Evolutionary conservation across 1,140 invertebrate genomes (phyloP).

Genomic region (Periplaneta americana): DNA sequence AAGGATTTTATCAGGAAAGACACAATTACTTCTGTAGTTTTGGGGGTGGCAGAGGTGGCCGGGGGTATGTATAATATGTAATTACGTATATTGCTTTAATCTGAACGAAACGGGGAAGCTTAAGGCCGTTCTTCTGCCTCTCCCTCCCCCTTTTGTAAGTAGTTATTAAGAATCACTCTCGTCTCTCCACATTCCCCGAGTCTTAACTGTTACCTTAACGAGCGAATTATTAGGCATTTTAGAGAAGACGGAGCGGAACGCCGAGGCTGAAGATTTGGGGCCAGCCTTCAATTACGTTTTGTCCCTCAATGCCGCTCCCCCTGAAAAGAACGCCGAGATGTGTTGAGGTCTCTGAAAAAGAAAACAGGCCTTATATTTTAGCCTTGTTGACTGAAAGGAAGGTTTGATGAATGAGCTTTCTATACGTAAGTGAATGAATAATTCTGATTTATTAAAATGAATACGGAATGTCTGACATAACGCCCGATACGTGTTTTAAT

Average conservation of each 20-base stretch:
- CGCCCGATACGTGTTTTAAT: no score
- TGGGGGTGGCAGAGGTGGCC: background rate
- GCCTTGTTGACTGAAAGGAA: background rate
- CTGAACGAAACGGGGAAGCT: background rate
- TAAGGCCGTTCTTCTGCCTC: background rate
- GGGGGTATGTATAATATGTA: background rate
- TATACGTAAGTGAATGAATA: no score
- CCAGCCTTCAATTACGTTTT: background rate
- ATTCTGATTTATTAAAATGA: no score
- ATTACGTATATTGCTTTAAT: background rate
- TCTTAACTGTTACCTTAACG: background rate
- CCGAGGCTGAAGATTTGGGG: background rate
- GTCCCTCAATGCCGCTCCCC: background rate
- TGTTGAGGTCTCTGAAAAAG: background rate
- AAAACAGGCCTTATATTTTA: no score
- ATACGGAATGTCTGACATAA: no score
- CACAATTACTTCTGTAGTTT: background rate
- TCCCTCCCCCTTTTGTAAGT: background rate
- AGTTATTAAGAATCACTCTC: background rate
- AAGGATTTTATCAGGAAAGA: background rate
- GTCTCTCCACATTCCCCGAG: background rate
- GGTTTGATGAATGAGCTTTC: no score
- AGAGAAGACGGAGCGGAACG: background rate
- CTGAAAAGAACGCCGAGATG: background rate
- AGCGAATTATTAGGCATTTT: background rate